Evolutionary conservation across 2,113 vertebrate genomes (phyloP).

Genomic region (Tinamus guttatus): DNA sequence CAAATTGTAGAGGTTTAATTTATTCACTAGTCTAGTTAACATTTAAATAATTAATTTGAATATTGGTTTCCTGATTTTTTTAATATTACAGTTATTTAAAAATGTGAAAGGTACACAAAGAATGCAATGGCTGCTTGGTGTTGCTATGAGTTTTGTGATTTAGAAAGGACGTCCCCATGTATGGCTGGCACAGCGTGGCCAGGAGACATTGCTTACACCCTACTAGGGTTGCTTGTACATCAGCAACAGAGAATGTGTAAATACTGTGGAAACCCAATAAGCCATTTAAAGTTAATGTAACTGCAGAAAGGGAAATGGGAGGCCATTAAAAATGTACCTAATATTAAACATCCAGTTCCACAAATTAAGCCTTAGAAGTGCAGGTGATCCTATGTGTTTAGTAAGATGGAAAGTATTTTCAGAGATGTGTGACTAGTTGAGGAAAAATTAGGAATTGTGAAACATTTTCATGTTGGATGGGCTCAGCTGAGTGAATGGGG

Average conservation of each 20-base stretch:
- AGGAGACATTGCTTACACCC: neutral
- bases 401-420: neutral
- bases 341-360: neutral
- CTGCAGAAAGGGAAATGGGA: neutral
- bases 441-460: neutral
- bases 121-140: neutral
- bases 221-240: neutral
- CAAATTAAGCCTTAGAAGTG: neutral
- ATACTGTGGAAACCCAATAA: neutral
- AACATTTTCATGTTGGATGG: neutral
- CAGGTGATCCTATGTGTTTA: neutral
- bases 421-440: accelerated
- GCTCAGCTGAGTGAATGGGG: accelerated
- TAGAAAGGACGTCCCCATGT: neutral
- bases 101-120: neutral
- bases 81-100: too few relatives aligned
- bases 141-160: neutral
- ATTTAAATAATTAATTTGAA: conserved; percentile 16
- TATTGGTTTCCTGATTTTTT: neutral
- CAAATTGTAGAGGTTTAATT: conserved; percentile 46
- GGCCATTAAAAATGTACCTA: neutral
- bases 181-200: neutral
- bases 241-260: neutral
- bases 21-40: conserved; percentile 30
- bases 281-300: neutral